Evolutionary conservation across 2,797 vertebrate species (phyloP), one percentile per base, ranked within the genome.

Genomic region (Coilia nasus): DNA sequence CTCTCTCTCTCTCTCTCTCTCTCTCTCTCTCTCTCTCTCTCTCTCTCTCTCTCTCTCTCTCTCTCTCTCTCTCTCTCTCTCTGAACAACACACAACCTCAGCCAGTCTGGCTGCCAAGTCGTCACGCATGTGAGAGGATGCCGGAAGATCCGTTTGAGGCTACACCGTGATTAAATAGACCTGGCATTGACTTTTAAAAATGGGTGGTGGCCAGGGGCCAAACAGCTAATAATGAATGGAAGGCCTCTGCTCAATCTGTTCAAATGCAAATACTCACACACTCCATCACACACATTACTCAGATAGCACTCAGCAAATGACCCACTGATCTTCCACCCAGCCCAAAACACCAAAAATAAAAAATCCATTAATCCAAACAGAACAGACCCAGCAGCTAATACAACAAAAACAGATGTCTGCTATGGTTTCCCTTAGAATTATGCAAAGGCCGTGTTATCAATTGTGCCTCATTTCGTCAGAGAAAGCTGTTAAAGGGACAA

Each of bases 191-290:
- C 35, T 75, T 75, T 41, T 75, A 35, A 6, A 35, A 44, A 71
- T 46, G 62, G n/a, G 15, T 54, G 28, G 67, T 75, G 67, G 67
- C 28, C 14, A 75, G 14, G 1, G 3, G 64, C 64, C 64, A 75
- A 31, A 75, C 67, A 83, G 6, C 46, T 35, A 17, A n/a, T 83
- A 46, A 46, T 83, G 60, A 83, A 83, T 60, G 56, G 35, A 14
- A 6, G 67, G 28, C 67, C 28, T 17, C 67, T 17, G 67, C 28
- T 54, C 9, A 75, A 6, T 15, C 67, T 75, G 28, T 41, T 41
- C 28, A 75, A 75, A 75, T 75, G 28, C 67, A 75, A 31, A 75
- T 75, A 75, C 67, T 75, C 67, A 35, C 67, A 41, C 14, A 17
- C 28, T 35, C 28, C 31, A 75, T 75, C 67, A 75, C 28, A 75